A percentile compares a stretch with the other conserved stretches of the same genome.
Conservation (phyloP, 1,140 invertebrate genomes). For the Bathynomus jamesi region DNA sequence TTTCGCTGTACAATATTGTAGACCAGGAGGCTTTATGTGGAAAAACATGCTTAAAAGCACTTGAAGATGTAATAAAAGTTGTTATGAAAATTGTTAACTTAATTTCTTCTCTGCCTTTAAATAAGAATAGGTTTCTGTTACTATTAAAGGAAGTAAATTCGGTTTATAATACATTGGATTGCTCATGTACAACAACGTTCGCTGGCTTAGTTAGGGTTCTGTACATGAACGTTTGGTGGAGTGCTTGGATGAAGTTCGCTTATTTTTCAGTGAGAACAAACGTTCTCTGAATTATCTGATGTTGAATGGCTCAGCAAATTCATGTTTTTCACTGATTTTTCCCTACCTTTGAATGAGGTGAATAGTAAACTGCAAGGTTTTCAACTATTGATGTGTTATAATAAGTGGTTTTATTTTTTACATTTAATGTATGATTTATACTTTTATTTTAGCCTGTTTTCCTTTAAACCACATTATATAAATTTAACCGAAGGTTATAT, state of each 20-base stretch:
- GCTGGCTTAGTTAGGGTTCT: slow-evolving; percentile 39
- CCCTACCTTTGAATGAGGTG: slow-evolving; percentile 3
- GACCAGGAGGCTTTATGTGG: slow-evolving; percentile 31
- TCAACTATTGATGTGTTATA: too few relatives aligned
- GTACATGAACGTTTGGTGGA: slow-evolving; percentile 42
- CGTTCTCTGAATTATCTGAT: background rate
- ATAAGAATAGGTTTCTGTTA: slow-evolving; percentile 39
- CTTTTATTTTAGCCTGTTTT: too few relatives aligned
- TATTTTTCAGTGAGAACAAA: slow-evolving; percentile 38
- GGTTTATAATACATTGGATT: slow-evolving; percentile 40
- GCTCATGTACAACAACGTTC: slow-evolving; percentile 41
- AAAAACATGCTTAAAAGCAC: slow-evolving; percentile 37
- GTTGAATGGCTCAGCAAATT: background rate
- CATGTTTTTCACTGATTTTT: slow-evolving; percentile 7
- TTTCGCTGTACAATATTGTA: slow-evolving; percentile 39
- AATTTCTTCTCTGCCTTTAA: slow-evolving; percentile 38
- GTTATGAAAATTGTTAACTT: slow-evolving; percentile 18
- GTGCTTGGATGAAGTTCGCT: slow-evolving; percentile 41
- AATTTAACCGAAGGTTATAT: too few relatives aligned
- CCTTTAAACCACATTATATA: too few relatives aligned
- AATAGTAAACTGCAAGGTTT: slow-evolving; percentile 1
- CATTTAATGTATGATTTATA: too few relatives aligned
- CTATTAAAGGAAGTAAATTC: slow-evolving; percentile 40
- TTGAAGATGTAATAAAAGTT: slow-evolving; percentile 10
- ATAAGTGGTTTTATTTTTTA: too few relatives aligned